These are phyloP conservation scores for Eubasilissa regina DNA, from an alignment of 1,140 invertebrate genomes.

Conservation along the genomic window DNA sequence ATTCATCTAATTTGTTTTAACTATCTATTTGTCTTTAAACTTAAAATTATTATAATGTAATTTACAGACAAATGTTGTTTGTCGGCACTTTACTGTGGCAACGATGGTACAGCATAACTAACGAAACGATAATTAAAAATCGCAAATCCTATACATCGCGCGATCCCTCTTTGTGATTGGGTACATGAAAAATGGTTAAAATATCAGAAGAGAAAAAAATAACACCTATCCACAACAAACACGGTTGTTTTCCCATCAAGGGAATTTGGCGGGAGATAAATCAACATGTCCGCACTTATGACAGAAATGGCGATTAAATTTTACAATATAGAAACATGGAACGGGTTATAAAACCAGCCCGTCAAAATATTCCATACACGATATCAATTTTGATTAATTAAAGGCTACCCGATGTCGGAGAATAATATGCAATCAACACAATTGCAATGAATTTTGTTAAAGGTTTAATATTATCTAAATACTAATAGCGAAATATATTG, in stretches of 20 bases:
- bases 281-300: conserved; percentile 21
- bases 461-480: too few species aligned
- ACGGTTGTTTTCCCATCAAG: conserved; percentile 2
- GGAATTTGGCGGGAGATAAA: conserved; percentile 40
- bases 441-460: too few species aligned
- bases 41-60: neutral
- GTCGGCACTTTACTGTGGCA: neutral
- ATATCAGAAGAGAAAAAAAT: conserved; percentile 5
- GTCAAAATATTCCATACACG: neutral
- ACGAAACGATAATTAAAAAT: conserved; percentile 28
- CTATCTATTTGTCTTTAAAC: neutral
- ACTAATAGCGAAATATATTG: too few species aligned
- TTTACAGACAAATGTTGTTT: neutral
- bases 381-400: conserved; percentile 30
- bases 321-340: neutral
- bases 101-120: conserved; percentile 17
- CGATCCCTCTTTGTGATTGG: conserved; percentile 10
- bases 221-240: conserved; percentile 1
- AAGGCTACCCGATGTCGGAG: neutral
- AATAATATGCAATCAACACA: conserved; percentile 3
- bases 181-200: neutral
- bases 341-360: neutral
- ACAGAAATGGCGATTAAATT: conserved; percentile 22
- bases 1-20: too few species aligned
- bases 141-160: conserved; percentile 5